Evolutionary conservation across 2,888 invertebrate genomes (phyloP).

Genomic region (Poecilus cupreus): DNA sequence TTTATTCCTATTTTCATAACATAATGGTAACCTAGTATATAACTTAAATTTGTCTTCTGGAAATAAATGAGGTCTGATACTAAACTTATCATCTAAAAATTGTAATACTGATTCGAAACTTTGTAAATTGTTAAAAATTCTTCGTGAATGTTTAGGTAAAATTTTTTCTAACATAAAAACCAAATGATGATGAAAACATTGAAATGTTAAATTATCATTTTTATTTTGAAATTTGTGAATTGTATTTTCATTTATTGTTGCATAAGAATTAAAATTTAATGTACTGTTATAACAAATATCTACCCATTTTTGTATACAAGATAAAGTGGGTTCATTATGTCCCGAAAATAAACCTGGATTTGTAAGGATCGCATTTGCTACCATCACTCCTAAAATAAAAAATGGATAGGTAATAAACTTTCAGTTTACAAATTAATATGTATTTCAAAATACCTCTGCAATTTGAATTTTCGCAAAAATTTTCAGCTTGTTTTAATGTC

Average conservation of each 20-base stretch:
- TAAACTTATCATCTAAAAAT: constrained; percentile 80
- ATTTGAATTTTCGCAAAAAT: constrained; percentile 80
- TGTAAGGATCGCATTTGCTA: constrained; percentile 90
- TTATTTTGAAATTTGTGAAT: constrained; percentile 69
- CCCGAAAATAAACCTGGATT: constrained; percentile 95
- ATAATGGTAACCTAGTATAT: constrained; percentile 63
- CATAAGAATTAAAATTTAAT: constrained; percentile 65
- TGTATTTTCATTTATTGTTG: constrained; percentile 51
- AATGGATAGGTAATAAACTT: not conserved
- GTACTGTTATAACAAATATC: constrained; percentile 78
- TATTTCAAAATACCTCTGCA: constrained; percentile 80
- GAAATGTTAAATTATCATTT: constrained; percentile 81
- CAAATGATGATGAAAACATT: constrained; percentile 95
- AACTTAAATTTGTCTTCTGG: constrained; percentile 65
- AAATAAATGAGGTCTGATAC: constrained; percentile 71
- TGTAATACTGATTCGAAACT: constrained; percentile 81
- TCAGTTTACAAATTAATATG: not conserved
- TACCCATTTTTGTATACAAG: constrained; percentile 90
- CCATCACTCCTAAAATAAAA: constrained; percentile 86
- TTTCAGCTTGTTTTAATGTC: constrained; percentile 81
- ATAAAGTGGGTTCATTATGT: constrained; percentile 79
- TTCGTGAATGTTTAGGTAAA: constrained; percentile 82
- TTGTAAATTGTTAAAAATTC: constrained; percentile 85
- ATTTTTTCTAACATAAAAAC: constrained; percentile 95
- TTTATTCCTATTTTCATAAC: constrained; percentile 65